Percentiles rank a stretch among this genome's conserved stretches.
Evolutionary conservation across 2,113 vertebrate genomes (phyloP).

Genomic region (Dipodomys merriami): DNA sequence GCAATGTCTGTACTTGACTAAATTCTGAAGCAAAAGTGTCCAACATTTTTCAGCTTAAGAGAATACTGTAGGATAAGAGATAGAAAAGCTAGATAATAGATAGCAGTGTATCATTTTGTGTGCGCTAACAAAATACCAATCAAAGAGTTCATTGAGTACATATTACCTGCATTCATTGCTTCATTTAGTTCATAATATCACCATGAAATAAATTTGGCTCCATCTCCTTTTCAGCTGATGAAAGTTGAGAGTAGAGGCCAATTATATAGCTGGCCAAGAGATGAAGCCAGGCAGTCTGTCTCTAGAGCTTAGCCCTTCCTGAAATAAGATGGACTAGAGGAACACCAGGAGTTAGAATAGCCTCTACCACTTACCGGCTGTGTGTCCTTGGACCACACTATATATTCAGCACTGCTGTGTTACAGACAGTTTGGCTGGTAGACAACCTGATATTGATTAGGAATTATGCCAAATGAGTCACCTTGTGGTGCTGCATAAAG

Average conservation of each 20-base stretch:
- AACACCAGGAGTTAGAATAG: not conserved
- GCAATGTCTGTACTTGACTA: not conserved
- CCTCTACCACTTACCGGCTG: not conserved
- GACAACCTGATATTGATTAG: slow-evolving; percentile 73
- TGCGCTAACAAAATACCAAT: not conserved
- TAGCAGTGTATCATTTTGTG: not conserved
- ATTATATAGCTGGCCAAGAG: not conserved
- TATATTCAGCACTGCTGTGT: slow-evolving; percentile 51
- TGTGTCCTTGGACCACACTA: slow-evolving; percentile 52
- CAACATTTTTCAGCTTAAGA: slow-evolving; percentile 7
- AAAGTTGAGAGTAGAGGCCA: not conserved
- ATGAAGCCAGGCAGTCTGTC: not conserved
- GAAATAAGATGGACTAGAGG: not conserved
- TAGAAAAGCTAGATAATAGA: not conserved
- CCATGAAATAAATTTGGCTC: not conserved
- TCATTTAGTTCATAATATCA: not conserved
- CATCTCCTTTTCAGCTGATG: not conserved
- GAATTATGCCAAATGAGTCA: slow-evolving; percentile 59
- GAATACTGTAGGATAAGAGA: not conserved
- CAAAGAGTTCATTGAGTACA: not conserved
- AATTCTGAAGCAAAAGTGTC: slow-evolving; percentile 17
- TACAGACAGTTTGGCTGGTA: slow-evolving; percentile 67
- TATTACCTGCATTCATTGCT: slow-evolving; percentile 1
- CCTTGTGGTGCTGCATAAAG: slow-evolving; percentile 44
- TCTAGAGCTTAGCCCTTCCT: not conserved